phyloP scores from a whole-genome alignment of 1,140 invertebrate genomes.

The Agrypnia vestita region DNA sequence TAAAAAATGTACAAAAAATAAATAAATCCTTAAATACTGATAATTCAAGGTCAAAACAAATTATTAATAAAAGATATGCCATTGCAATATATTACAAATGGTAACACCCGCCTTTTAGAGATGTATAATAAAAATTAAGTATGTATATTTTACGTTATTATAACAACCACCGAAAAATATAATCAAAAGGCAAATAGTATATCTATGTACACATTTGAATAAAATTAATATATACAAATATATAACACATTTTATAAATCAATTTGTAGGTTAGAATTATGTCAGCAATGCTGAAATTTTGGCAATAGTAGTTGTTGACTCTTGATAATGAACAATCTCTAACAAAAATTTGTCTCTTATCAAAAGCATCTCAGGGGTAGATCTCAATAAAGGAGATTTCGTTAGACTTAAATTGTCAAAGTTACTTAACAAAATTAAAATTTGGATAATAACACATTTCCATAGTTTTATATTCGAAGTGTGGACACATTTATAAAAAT shows the following conservation, averaged over 20 bases:
- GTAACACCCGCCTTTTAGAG: conserved; percentile 11
- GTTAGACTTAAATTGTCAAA: too few relatives aligned
- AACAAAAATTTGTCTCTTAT: too few relatives aligned
- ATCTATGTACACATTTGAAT: conserved; percentile 22
- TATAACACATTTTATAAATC: conserved; percentile 4
- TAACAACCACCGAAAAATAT: conserved; percentile 31
- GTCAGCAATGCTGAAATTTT: background rate
- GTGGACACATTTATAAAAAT: too few relatives aligned
- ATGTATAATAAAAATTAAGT: conserved; percentile 16
- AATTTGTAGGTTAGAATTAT: background rate
- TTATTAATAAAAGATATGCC: conserved; percentile 17
- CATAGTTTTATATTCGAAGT: too few relatives aligned
- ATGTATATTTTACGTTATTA: background rate
- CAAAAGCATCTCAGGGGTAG: too few relatives aligned
- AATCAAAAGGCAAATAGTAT: conserved; percentile 19
- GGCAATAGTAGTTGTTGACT: too few relatives aligned
- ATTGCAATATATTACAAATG: conserved; percentile 8
- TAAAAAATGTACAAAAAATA: conserved; percentile 38
- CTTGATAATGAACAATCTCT: too few relatives aligned
- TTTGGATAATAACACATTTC: too few relatives aligned
- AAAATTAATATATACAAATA: conserved; percentile 21
- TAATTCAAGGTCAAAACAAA: background rate
- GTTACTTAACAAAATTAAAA: too few relatives aligned
- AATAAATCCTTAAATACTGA: conserved; percentile 10
- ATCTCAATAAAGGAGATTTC: too few relatives aligned